Evolutionary conservation across 92 coral and sea anemone genomes (phyloP).

Genomic region (Paramuricea clavata): DNA sequence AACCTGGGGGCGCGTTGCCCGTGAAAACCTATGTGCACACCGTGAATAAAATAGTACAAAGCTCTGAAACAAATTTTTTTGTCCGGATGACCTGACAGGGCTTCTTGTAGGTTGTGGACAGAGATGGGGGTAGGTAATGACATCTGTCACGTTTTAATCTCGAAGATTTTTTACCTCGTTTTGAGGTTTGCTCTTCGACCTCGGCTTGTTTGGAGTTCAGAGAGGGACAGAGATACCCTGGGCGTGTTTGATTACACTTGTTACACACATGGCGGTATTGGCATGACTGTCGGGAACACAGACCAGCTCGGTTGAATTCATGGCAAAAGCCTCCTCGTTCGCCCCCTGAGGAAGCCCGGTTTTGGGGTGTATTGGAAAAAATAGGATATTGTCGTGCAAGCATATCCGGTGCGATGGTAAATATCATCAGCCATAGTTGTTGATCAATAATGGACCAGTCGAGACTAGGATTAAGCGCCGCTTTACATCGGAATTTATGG

Average conservation of each 20-base stretch:
- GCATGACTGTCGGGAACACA: neutral
- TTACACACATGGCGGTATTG: slow-evolving; percentile 52
- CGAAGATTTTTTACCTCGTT: neutral
- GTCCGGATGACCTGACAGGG: slow-evolving; percentile 47
- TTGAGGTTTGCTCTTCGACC: neutral
- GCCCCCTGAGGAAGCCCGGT: slow-evolving; percentile 1
- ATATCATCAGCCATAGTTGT: slow-evolving; percentile 58
- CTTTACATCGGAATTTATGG: slow-evolving; percentile 58
- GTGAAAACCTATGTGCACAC: slow-evolving; percentile 38
- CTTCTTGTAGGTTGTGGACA: slow-evolving; percentile 25
- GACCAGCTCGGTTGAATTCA: slow-evolving; percentile 2
- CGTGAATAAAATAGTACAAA: slow-evolving; percentile 30
- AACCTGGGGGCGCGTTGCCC: slow-evolving; percentile 29
- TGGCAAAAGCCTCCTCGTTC: slow-evolving; percentile 38
- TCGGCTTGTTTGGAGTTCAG: neutral
- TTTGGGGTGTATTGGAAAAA: slow-evolving; percentile 21
- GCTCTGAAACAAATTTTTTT: slow-evolving; percentile 25
- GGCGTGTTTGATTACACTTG: slow-evolving; percentile 53
- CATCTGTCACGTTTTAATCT: neutral
- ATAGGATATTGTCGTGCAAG: slow-evolving; percentile 55
- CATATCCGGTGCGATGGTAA: slow-evolving; percentile 48
- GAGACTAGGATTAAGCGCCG: slow-evolving; percentile 18
- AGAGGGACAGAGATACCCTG: slow-evolving; percentile 49
- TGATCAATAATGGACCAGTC: slow-evolving; percentile 53
- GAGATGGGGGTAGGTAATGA: slow-evolving; percentile 62